These are phyloP conservation scores for Sciurus niger DNA, from an alignment of 2,113 vertebrate genomes.

Conservation along the genomic window DNA sequence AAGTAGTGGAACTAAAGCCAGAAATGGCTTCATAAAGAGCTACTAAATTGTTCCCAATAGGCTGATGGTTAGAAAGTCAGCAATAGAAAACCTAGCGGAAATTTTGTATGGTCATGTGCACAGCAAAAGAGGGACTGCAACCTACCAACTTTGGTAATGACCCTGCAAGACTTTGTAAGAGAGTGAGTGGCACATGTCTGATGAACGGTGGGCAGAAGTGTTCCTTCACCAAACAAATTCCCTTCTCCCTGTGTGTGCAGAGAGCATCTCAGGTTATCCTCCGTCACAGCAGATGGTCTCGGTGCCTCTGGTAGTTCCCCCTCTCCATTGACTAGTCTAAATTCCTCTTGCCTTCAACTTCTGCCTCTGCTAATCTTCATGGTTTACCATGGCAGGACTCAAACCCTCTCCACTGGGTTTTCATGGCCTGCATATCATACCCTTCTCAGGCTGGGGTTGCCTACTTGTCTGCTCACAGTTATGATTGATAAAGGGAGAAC, in stretches of 20 bases:
- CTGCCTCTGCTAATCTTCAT: neutral
- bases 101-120: constrained; percentile 91
- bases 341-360: neutral
- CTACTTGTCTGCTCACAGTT: neutral
- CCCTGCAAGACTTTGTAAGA: constrained; percentile 42
- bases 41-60: constrained; percentile 84
- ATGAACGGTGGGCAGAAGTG: no score
- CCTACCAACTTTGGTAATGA: constrained; percentile 93
- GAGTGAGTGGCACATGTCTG: neutral
- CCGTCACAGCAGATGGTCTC: neutral
- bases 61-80: constrained; percentile 60
- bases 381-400: neutral
- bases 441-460: neutral
- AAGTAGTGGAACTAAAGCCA: neutral
- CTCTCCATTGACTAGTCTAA: neutral
- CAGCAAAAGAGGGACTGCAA: constrained; percentile 90
- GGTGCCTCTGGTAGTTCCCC: neutral
- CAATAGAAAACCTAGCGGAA: constrained; percentile 76
- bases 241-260: neutral
- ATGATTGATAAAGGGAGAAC: neutral
- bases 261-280: neutral
- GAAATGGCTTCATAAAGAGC: neutral
- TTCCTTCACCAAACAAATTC: neutral
- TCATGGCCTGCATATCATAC: neutral
- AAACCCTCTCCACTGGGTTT: neutral